Base-by-base conservation (phyloP, 2,113 vertebrate genomes). In the Antechinus flavipes region DNA sequence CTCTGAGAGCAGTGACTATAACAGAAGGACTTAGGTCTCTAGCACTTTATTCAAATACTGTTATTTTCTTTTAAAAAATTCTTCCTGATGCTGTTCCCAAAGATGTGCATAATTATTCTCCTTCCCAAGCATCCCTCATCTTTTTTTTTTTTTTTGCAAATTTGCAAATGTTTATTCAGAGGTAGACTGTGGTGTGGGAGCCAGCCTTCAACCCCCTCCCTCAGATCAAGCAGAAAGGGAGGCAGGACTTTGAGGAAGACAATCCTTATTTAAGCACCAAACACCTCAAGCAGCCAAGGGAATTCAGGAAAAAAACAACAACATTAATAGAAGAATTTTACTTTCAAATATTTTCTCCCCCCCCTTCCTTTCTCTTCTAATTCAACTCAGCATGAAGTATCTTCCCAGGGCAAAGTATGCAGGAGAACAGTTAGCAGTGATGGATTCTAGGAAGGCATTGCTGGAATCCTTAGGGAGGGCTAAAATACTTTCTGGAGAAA, bases 241-340 rank as follows among this genome's bases (percentile, higher is more conserved):
- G 89, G 16, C 52, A 35, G 46, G 26, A 61, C 42, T 35, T 84
- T 16, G 14, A 24, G 30, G 54, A 6, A 14, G 6, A 46, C 50
- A 92, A 47, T 1, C 3, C 24, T 5, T 76, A 35, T 1, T 42
- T 58, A 54, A 30, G 27, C 7, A 14, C 35, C 1, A 42, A 35
- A 55, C 35, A 89, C 6, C 76, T 90, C 25, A 30, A 30, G 2
- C 10, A 52, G 42, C 6, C 47, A 54, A 0, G 22, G 61, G 2
- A 42, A 94, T 93, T 93, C 47, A 90, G 93, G 92, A 42, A 27
- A 55, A n/a, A 93, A 47, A 42, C 47, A 47, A 47, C 47, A 56
- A 42, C 47, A 12, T 16, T 26, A 89, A 11, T 11, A 46, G 90
- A 46, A 56, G n/a, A 5, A 10, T 92, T n/a, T 91, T 93, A 26